Evolutionary conservation across 2,113 vertebrate species (phyloP).

Genomic region (Chlorocebus sabaeus): DNA sequence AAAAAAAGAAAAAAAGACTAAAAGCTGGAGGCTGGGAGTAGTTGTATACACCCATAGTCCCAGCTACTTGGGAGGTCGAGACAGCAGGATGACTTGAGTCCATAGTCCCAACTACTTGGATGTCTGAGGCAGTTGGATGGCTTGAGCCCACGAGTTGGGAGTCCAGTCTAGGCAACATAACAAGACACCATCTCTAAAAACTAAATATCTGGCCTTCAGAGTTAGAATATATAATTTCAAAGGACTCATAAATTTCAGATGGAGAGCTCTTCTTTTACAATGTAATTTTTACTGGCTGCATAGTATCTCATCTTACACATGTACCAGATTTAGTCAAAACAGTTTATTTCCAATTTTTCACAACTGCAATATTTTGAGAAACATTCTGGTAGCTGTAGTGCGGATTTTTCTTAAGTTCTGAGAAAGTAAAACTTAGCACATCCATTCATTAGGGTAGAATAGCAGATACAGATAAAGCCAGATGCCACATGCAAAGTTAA

Average conservation of each 20-base stretch:
- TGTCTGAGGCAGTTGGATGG: background rate
- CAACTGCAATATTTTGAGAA: background rate
- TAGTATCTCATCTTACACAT: background rate
- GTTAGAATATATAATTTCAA: background rate
- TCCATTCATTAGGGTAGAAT: background rate
- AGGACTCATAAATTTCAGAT: background rate
- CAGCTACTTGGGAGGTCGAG: background rate
- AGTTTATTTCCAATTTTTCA: background rate
- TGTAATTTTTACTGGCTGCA: background rate
- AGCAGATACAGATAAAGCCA: background rate
- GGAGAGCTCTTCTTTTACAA: background rate
- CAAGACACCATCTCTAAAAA: background rate
- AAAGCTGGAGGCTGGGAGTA: too few species aligned
- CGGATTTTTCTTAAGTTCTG: conserved; percentile 8
- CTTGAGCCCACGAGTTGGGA: background rate
- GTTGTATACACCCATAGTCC: too few species aligned
- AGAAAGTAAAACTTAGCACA: background rate
- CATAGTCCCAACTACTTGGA: background rate
- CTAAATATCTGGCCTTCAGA: background rate
- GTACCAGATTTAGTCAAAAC: background rate
- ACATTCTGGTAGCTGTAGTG: background rate
- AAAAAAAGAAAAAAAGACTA: background rate
- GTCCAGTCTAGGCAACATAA: background rate
- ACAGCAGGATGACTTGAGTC: background rate
- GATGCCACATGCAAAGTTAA: background rate